Evolutionary conservation across 1,140 invertebrate genomes (phyloP).

Genomic region (Sitobion miscanthi): DNA sequence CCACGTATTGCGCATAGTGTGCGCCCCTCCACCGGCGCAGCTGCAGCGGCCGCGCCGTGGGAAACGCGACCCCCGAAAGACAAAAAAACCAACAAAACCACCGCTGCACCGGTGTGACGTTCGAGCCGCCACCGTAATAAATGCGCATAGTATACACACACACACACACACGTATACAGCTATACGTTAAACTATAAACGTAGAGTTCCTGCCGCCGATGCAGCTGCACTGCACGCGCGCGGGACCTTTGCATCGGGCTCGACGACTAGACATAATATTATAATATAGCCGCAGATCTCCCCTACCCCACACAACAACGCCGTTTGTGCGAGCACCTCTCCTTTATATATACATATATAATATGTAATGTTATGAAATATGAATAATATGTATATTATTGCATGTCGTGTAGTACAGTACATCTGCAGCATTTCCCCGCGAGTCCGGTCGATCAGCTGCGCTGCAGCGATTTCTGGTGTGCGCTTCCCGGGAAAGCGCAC

Average conservation of each 20-base stretch:
- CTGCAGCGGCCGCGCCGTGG: constrained; percentile 33
- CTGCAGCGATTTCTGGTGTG: background rate
- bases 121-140: background rate
- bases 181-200: background rate
- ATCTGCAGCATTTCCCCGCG: constrained; percentile 26
- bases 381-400: background rate
- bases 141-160: background rate
- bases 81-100: constrained; percentile 41
- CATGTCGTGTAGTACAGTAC: background rate
- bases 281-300: background rate
- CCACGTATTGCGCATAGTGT: background rate
- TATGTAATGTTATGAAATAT: background rate
- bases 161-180: background rate
- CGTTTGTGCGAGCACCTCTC: background rate
- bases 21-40: background rate
- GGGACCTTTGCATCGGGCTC: background rate
- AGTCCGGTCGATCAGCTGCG: constrained; percentile 45
- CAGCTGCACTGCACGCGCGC: constrained; percentile 16
- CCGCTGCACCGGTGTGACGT: constrained; percentile 13
- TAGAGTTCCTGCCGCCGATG: background rate
- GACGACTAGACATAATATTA: constrained; percentile 4
- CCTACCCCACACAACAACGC: background rate
- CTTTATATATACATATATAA: background rate
- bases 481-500: background rate
- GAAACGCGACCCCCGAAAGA: constrained; percentile 47